Conservation (phyloP, 2,113 vertebrate species). For the Tragelaphus imberbis region DNA sequence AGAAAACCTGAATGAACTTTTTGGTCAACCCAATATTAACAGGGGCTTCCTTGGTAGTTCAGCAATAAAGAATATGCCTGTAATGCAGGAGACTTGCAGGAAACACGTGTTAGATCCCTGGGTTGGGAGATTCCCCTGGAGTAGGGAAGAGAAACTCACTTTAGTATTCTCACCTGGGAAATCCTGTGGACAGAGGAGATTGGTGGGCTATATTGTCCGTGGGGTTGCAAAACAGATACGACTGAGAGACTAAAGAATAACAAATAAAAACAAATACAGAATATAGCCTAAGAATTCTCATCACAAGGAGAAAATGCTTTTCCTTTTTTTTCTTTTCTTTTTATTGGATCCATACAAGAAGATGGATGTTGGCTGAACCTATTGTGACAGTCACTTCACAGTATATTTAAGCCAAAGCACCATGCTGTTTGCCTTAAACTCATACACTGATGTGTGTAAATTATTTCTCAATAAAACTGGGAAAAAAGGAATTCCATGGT, state of each 20-base stretch:
- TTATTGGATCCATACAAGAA: background rate
- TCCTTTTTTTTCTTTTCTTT: background rate
- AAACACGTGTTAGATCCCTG: background rate
- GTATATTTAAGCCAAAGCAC: background rate
- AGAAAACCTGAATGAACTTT: background rate
- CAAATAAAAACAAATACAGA: background rate
- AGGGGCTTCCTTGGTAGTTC: background rate
- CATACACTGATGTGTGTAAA: background rate
- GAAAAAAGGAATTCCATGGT: background rate
- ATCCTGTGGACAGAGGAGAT: background rate
- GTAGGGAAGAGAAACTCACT: background rate
- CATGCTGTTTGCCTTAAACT: background rate
- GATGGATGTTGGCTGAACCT: background rate
- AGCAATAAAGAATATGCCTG: background rate
- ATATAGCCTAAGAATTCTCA: background rate
- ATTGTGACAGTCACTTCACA: background rate
- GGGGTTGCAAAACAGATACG: background rate
- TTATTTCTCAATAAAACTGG: background rate
- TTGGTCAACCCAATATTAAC: background rate
- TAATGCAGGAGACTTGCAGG: background rate
- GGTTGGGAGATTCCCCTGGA: background rate
- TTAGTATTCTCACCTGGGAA: background rate
- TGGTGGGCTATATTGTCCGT: background rate
- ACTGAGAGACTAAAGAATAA: background rate
- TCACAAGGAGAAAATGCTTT: background rate